Evolutionary conservation across 92 coral and sea anemone genomes (phyloP), one percentile per base, ranked within the genome.

Genomic region (Ricordea florida): DNA sequence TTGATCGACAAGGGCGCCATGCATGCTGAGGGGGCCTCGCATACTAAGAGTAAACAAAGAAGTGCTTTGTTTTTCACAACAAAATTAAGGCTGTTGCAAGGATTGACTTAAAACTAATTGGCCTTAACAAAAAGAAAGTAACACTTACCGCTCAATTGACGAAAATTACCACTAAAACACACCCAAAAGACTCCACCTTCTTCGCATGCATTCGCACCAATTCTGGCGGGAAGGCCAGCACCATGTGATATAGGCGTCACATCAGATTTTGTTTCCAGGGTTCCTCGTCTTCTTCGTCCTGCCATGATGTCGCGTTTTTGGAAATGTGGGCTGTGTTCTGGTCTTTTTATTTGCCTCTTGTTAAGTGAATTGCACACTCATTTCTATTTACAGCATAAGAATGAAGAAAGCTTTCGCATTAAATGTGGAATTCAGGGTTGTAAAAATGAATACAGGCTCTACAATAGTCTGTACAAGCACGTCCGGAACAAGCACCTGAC

Each of bases 401-500:
- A 48, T 48, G 61, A 67, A 23, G 74, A 48, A 33, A 49, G 2
- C 6, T 33, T 67, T 10, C 10, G 24, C 7, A 67, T 67, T 32
- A 48, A 48, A 34, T 67, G 61, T 21, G 47, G 60, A 20, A 32
- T 67, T 10, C 74, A 67, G 24, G 61, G 48, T 48, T 67, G 74
- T 16, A 5, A 67, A 67, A 67, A 34, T 4, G n/a, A 4, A 0
- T 67, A 67, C 60, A 48, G 60, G 21, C 22, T 49, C 10, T 48
- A 67, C 74, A 48, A 67, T 34, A 67, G 74, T 20, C 14, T 67
- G 23, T 67, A 49, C 74, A 67, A 67, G 46, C 60, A 67, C 36
- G 23, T 67, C 35, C 74, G 74, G 48, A 4, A 22, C 22, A 67
- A 67, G 60, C 74, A 47, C 47, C 3, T 14, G 60, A 61, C 61